Evolutionary conservation across 1,140 invertebrate species (phyloP).

Genomic region (Drosophila gunungcola): DNA sequence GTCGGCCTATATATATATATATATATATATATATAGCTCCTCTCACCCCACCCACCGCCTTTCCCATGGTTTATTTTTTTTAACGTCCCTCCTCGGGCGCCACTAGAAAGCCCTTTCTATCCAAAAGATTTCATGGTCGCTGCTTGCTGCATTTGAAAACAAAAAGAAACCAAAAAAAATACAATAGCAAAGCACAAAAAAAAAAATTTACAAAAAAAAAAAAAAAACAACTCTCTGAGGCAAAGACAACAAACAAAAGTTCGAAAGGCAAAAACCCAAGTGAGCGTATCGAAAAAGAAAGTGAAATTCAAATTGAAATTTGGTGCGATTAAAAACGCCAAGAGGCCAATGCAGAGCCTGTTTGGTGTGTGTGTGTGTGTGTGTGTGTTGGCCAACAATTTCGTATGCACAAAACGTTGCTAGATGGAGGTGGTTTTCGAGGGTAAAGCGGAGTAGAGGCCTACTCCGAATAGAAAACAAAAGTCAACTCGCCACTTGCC

Average conservation of each 20-base stretch:
- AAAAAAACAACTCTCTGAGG: conserved; percentile 8
- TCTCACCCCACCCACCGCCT: conserved; percentile 2
- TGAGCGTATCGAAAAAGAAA: conserved; percentile 84
- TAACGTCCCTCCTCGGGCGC: conserved; percentile 10
- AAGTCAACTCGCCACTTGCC: conserved; percentile 81
- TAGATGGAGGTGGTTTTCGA: conserved; percentile 26
- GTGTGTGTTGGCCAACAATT: conserved; percentile 59
- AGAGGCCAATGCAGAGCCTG: conserved; percentile 49
- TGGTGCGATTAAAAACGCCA: conserved; percentile 77
- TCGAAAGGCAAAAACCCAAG: conserved; percentile 82
- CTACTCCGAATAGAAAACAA: conserved; percentile 76
- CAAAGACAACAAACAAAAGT: conserved; percentile 67
- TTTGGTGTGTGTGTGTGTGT: conserved; percentile 4
- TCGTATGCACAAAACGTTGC: conserved; percentile 73
- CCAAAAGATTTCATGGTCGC: conserved; percentile 73
- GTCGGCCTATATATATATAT: conserved; percentile 7
- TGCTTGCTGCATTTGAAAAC: conserved; percentile 62
- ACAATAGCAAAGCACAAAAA: conserved; percentile 17
- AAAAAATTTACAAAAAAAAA: conserved; percentile 10
- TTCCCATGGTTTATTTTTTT: conserved; percentile 6
- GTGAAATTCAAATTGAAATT: conserved; percentile 84
- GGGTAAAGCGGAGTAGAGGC: conserved; percentile 11
- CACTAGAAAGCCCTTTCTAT: conserved; percentile 63
- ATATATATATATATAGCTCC: neutral
- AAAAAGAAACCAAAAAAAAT: conserved; percentile 54